Evolutionary conservation across 2,888 invertebrate species (phyloP), one percentile per base, ranked within the genome.

Genomic region (Dasypogon diadema): DNA sequence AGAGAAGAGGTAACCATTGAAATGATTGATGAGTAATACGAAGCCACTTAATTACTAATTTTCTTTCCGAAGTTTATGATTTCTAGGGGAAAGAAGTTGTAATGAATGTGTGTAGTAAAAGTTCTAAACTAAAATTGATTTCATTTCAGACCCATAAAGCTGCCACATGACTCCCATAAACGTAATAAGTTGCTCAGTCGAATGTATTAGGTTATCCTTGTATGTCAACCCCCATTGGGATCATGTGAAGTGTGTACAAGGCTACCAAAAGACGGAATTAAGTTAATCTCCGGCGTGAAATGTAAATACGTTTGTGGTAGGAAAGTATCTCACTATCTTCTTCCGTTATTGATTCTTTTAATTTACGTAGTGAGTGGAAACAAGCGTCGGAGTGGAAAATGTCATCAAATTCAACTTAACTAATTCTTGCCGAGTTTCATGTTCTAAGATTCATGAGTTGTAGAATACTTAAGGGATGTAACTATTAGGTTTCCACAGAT

Each of bases 121-220:
- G 46, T 46, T 65, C 63, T 65, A 65, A 65, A 65, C 63, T 65
- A 65, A 65, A 65, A 65, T 65, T 65, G 63, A 65, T 65, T 65
- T 42, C 37, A 46, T 42, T 65, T 46, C 22, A 46, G 22, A 22
- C 63, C 63, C 63, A 65, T 65, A 65, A 65, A 65, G 46, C 63
- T 42, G 63, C 63, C 63, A 65, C 63, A 65, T 46, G 63, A 65
- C 63, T 65, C 63, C 42, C 63, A 65, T 65, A 65, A 65, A 65
- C 63, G 63, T 65, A 65, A 65, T 42, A 65, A 65, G 63, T 65
- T 65, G 63, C 22, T 65, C 63, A 12, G 22, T 18, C n/a, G 46
- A 65, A n/a, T 21, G 54, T 54, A 22, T 22, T 54, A 18, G 54
- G 42, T 42, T 42, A 42, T 42, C 22, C 54, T 22, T 65, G 42